These are phyloP conservation scores for Erethizon dorsatum DNA, from an alignment of 2,797 vertebrate species.

Conservation along the genomic window DNA sequence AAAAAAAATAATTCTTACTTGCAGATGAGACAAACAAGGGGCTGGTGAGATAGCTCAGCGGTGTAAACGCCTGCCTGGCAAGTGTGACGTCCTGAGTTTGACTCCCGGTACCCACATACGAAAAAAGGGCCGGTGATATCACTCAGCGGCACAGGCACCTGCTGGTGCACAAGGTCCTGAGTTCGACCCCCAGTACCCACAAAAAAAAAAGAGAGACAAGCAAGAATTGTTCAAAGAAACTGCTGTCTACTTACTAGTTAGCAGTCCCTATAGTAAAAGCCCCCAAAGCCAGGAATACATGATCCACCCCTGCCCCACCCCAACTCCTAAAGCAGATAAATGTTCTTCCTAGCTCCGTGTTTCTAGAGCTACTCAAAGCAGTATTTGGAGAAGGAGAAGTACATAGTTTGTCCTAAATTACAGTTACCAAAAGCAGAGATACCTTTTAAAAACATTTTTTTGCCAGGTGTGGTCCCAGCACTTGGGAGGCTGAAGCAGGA, in stretches of 20 bases:
- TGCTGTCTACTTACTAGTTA: not conserved
- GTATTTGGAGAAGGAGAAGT: not conserved
- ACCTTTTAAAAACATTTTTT: not conserved
- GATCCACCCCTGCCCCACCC: not conserved
- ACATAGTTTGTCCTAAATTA: not conserved
- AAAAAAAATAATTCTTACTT: too few relatives aligned
- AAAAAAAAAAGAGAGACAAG: too few relatives aligned
- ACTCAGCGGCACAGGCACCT: too few relatives aligned
- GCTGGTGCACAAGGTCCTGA: too few relatives aligned
- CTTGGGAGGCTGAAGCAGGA: too few relatives aligned
- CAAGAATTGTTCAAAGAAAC: conserved; percentile 45
- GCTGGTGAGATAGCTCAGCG: too few relatives aligned
- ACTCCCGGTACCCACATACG: too few relatives aligned
- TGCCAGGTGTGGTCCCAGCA: not conserved
- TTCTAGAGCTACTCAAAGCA: conserved; percentile 15
- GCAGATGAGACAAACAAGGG: too few relatives aligned
- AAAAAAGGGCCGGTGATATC: too few relatives aligned
- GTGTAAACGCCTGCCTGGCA: too few relatives aligned
- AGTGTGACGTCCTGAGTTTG: too few relatives aligned
- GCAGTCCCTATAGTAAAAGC: not conserved
- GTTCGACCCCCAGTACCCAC: too few relatives aligned
- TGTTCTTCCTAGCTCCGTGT: not conserved
- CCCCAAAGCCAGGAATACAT: not conserved
- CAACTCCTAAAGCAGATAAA: not conserved
- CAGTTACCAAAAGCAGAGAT: conserved; percentile 62